Conservation (phyloP, 1,140 invertebrate genomes). For the Samia ricini region DNA sequence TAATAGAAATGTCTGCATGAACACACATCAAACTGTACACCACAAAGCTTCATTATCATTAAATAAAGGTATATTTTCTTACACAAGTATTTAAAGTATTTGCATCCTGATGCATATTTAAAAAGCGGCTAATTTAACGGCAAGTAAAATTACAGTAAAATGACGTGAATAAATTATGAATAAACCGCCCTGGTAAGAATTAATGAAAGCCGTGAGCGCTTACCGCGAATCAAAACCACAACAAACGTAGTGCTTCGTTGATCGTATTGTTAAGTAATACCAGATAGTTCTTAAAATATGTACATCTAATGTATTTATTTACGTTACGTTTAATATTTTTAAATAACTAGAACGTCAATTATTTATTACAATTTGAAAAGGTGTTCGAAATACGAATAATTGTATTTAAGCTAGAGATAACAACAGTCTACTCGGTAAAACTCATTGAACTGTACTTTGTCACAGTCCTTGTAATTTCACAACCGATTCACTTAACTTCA, state of each 20-base stretch:
- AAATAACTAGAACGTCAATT: too few relatives aligned
- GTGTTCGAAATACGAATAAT: too few relatives aligned
- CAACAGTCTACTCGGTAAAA: too few relatives aligned
- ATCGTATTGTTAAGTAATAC: not conserved
- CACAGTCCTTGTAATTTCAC: too few relatives aligned
- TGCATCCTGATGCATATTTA: not conserved
- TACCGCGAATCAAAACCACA: constrained; percentile 31
- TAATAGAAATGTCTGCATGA: too few relatives aligned
- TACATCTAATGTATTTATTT: not conserved
- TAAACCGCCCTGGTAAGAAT: constrained; percentile 45
- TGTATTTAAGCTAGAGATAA: too few relatives aligned
- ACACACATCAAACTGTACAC: too few relatives aligned
- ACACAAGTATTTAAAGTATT: not conserved
- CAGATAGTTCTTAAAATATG: not conserved
- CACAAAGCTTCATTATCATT: not conserved
- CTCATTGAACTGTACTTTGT: too few relatives aligned
- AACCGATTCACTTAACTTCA: too few relatives aligned
- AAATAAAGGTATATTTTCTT: not conserved
- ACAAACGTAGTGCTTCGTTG: not conserved
- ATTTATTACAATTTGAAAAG: too few relatives aligned
- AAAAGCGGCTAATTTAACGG: constrained; percentile 44
- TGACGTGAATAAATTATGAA: constrained; percentile 65
- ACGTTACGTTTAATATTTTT: too few relatives aligned
- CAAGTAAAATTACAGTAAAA: constrained; percentile 59
- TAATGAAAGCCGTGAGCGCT: constrained; percentile 47